Evolutionary conservation across 2,888 invertebrate genomes (phyloP), one percentile per base, ranked within the genome.

Genomic region (Spodoptera littoralis): DNA sequence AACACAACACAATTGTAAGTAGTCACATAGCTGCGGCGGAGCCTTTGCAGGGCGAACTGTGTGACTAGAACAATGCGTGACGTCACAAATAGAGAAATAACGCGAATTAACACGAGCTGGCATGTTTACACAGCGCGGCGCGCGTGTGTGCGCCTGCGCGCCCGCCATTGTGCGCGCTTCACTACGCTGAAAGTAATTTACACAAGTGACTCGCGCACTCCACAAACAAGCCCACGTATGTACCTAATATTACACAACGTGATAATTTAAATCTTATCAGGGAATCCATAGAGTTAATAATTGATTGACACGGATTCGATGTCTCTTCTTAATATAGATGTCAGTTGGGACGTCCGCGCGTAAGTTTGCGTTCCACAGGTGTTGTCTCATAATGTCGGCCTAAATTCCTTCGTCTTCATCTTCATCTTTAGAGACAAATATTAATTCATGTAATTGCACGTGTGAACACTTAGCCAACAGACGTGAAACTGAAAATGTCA

Each of bases 321-420:
- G 59, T 54, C 68, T 50, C 68, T 66, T 48, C 18, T 80, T 89
- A 88, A 92, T 92, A 88, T 83, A 92, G 92, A 90, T 88, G 88
- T 92, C 89, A 89, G 22, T 51, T 76, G 62, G 78, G 70, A 79
- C 70, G 70, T 79, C 72, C 70, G 70, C 70, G 60, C 59, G 59
- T 69, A 65, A 85, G 92, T 93, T 94, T 93, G 89, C 88, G 77
- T 92, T 94, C 92, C 93, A 90, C 93, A 93, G 90, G 88, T 79
- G 80, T 70, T 70, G 67, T 55, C 48, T 36, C 45, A 76, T 67
- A 73, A 63, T 70, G 66, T 65, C 85, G 84, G 84, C 88, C 85
- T 84, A 89, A 84, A 88, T 89, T 82, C 81, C 59, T 82, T 72
- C 12, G 58, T 44, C 44, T 58, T 65, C 36, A 50, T 46, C 50